A percentile compares a stretch with the other conserved stretches of the same genome.
These are phyloP conservation scores for Oxyruncus cristatus DNA, from an alignment of 2,113 vertebrate genomes.

Conservation along the genomic window DNA sequence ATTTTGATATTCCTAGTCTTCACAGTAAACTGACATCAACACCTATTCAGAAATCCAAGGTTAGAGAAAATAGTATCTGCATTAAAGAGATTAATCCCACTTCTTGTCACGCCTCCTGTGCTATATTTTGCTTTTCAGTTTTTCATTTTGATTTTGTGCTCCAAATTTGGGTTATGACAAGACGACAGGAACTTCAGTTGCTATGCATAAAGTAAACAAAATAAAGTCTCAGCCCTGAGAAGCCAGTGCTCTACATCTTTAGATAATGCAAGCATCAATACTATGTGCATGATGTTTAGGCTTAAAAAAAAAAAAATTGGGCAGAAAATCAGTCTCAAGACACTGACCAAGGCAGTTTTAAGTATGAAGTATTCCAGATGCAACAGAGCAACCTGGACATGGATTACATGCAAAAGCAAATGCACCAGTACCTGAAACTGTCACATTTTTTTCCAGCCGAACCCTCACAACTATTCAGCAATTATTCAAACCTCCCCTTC, in stretches of 20 bases:
- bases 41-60: not conserved
- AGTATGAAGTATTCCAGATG: not conserved
- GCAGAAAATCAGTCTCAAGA: not conserved
- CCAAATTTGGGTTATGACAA: not conserved
- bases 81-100: not conserved
- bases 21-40: not conserved
- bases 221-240: not conserved
- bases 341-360: not conserved
- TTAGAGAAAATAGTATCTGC: not conserved
- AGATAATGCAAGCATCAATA: not conserved
- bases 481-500: not conserved
- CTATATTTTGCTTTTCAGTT: not conserved
- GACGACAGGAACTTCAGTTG: not conserved
- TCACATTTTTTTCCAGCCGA: not conserved
- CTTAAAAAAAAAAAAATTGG: not conserved
- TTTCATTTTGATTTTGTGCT: not conserved
- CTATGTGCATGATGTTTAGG: not conserved
- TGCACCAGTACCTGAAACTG: not conserved
- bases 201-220: not conserved
- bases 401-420: not conserved
- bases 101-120: not conserved
- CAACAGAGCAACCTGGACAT: not conserved
- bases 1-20: not conserved
- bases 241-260: not conserved
- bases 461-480: not conserved